Evolutionary conservation across 2,113 vertebrate genomes (phyloP), one percentile per base, ranked within the genome.

Genomic region (Lipophrys pholis): DNA sequence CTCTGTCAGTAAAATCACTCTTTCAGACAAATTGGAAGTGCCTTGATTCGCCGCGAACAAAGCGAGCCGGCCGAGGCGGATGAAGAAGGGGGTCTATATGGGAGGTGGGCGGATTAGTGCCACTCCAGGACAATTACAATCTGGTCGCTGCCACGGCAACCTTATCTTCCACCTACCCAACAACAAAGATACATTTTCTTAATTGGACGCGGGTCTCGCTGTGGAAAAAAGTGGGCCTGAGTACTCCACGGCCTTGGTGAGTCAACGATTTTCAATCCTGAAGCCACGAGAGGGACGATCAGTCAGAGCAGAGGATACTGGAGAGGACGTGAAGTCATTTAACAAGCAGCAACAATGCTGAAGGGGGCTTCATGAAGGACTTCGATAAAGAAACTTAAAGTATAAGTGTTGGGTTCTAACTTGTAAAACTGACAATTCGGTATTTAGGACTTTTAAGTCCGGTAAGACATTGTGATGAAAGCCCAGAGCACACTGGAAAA

Each of bases 61-160:
- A 73, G 78, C 16, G 56, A 50, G 57, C 60, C 15, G 71, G 77
- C 49, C 17, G 16, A 65, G 72, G 40, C 43, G 69, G 62, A 48
- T 11, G 43, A 5, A 11, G 43, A 5, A 11, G 43, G 43, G 43
- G 43, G 21, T 30, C 21, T 30, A 30, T 30, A 2, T 11, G 43
- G 5, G 60, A 64, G 46, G 62, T 51, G 61, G 69, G 73, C 41
- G 66, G 60, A 87, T 80, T 85, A 85, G 64, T 63, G 82, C 80
- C 82, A 84, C 85, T 86, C 76, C 83, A 77, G 71, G 79, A 84
- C 76, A 72, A 84, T 75, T 80, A 78, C 73, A 84, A 85, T 89
- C 77, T 81, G 2, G 73, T 14, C 57, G 71, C 85, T 74, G 66
- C 66, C 66, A 51, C 68, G 53, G 76, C 62, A 78, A 81, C 78